Evolutionary conservation across 2,888 invertebrate genomes (phyloP), one percentile per base, ranked within the genome.

Genomic region (Tetrapedia diversipes): DNA sequence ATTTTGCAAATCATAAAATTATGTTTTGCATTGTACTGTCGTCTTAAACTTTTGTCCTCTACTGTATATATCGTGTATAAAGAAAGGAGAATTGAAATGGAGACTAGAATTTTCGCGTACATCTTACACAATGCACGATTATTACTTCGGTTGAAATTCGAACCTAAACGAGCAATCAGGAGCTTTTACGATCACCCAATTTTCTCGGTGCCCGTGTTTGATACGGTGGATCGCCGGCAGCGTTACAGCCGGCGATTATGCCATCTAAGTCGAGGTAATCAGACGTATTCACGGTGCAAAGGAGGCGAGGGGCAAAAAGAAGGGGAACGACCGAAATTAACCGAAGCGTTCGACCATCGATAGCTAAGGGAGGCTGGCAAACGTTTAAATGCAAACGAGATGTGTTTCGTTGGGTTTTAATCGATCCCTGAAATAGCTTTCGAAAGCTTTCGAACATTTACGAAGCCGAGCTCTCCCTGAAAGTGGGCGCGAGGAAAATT

Each of bases 311-410:
- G 24, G n/a, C n/a, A n/a, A 14, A n/a, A 51, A 14, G 11, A n/a
- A 27, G 22, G 19, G 16, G 10, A 39, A 27, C 16, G 3, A 22
- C 2, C 14, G 14, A 32, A n/a, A 34, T 43, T 53, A 34, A 53
- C 14, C 34, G 41, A 41, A 14, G 32, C 22, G n/a, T 34, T 29
- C 24, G 2, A 10, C 32, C n/a, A 53, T 27, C 63, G 61, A 34
- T 32, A 2, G n/a, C n/a, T n/a, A n/a, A n/a, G 51, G 22, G 16
- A 34, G 2, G n/a, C 19, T 51, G n/a, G 41, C 29, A 41, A 60
- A 60, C 51, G 24, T 67, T 59, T 41, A 34, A 51, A 68, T 60
- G 61, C 7, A 60, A 34, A 61, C 27, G 49, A 51, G 32, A 43
- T 32, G 51, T 27, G 47, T 67, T 59, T 24, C 29, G 29, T n/a